Base-by-base conservation (phyloP, 2,888 invertebrate species). In the Rambutsinella grinnellia region DNA sequence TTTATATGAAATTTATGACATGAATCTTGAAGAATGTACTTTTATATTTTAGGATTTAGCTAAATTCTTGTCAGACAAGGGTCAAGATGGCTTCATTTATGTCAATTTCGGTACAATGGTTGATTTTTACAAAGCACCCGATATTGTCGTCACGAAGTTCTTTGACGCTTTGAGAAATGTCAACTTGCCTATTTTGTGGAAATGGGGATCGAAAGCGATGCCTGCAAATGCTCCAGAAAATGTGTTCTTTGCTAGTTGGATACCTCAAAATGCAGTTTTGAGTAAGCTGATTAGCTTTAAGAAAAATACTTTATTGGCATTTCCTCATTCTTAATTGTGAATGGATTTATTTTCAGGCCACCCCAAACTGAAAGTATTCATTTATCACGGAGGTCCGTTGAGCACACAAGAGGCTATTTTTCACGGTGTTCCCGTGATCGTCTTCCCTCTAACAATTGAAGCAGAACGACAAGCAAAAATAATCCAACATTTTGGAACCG, bases 41-140 rank as follows among this genome's bases (percentile, higher is more conserved):
- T 23, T 63, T 66, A 36, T 54, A 21, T 71, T 24, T 26, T 24
- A 83, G 82, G 79, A 82, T 17, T 56, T 83, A 8, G 70, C 60
- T 13, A 78, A 81, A 24, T 82, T 84, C 51, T 58, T 84, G 1
- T 66, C 76, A 2, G 74, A 63, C 10, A 70, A 66, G 23, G 75
- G 80, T 2, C 61, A 80, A n/a, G 68, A 79, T 6, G 81, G 80
- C 1, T 79, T 82, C 27, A 77, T 84, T 36, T 82, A 80, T 28
- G 47, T 83, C 8, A 82, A 81, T 60, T 83, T 83, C 66, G 83
- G 83, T 23, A 79, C 79, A 21, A 75, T 77, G 53, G 79, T 80
- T 0, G 79, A 82, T 56, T 67, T 81, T 28, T 76, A 79, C 24
- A 78, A 71, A 62, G 80, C 81, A 2, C 76, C 81, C 0, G 65